Evolutionary conservation across 2,888 invertebrate species (phyloP).

Genomic region (Conchocele bisecta): DNA sequence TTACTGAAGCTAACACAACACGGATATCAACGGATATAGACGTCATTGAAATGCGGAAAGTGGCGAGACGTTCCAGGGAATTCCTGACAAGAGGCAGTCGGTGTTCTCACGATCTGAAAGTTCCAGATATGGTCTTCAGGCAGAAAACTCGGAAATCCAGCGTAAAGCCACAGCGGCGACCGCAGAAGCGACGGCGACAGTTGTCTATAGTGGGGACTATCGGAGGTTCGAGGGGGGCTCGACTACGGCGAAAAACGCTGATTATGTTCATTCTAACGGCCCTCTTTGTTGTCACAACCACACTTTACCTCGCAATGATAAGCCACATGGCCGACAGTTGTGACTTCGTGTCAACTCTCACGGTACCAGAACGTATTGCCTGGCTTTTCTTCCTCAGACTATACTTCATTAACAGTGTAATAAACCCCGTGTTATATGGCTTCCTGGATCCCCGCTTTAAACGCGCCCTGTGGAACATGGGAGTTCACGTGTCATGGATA

Average conservation of each 20-base stretch:
- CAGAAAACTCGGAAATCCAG: no score
- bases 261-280: conserved; percentile 57
- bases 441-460: conserved; percentile 53
- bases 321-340: conserved; percentile 26
- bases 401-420: conserved; percentile 54
- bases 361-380: conserved; percentile 21
- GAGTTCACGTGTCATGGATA: conserved; percentile 32
- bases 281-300: conserved; percentile 43
- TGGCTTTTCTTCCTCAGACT: conserved; percentile 56
- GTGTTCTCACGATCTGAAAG: no score
- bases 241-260: conserved; percentile 50
- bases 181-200: conserved; percentile 30
- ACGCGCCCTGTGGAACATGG: conserved; percentile 52
- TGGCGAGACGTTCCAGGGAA: no score
- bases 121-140: conserved; percentile 1
- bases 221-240: conserved; percentile 10
- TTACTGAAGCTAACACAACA: no score
- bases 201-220: conserved; percentile 36
- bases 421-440: conserved; percentile 53
- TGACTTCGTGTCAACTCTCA: conserved; percentile 22
- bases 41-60: no score
- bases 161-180: no score
- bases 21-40: no score
- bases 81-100: no score
- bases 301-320: conserved; percentile 46